These are phyloP conservation scores for Papilio glaucus DNA, from an alignment of 1,140 invertebrate genomes.

Conservation along the genomic window DNA sequence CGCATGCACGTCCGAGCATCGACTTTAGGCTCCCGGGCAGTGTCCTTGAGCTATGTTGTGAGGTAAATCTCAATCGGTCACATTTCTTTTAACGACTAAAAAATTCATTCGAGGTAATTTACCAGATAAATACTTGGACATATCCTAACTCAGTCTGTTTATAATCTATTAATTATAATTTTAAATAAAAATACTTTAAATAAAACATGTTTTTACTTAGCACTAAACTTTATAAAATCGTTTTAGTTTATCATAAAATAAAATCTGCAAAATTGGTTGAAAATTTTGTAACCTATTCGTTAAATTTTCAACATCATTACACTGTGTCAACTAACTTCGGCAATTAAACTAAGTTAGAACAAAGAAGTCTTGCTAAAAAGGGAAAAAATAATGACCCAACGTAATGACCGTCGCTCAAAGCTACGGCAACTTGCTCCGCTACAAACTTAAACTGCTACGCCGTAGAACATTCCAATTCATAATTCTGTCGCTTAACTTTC, in stretches of 20 bases:
- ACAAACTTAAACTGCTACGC: slow-evolving; percentile 35
- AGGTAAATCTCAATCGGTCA: too few relatives aligned
- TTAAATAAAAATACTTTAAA: slow-evolving; percentile 5
- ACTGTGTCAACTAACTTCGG: slow-evolving; percentile 47
- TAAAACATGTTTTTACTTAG: neutral
- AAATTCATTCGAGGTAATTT: too few relatives aligned
- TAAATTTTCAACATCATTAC: slow-evolving; percentile 38
- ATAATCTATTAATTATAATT: neutral
- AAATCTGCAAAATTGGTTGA: slow-evolving; percentile 24
- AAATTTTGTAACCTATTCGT: slow-evolving; percentile 35
- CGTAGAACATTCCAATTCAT: slow-evolving; percentile 31
- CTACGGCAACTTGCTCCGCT: slow-evolving; percentile 36
- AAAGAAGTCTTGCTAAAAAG: slow-evolving; percentile 48
- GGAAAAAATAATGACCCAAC: slow-evolving; percentile 55
- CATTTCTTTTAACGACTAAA: too few relatives aligned
- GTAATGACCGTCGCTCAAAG: slow-evolving; percentile 50
- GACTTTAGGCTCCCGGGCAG: neutral
- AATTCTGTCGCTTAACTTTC: slow-evolving; percentile 29
- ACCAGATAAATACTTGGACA: too few relatives aligned
- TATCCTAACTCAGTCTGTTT: too few relatives aligned
- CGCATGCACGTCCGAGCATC: neutral
- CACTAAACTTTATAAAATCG: slow-evolving; percentile 44
- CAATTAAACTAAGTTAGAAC: slow-evolving; percentile 56
- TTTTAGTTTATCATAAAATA: neutral
- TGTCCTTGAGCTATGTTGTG: neutral